Evolutionary conservation across 2,797 vertebrate species (phyloP).

Genomic region (Cheirogaleus major): DNA sequence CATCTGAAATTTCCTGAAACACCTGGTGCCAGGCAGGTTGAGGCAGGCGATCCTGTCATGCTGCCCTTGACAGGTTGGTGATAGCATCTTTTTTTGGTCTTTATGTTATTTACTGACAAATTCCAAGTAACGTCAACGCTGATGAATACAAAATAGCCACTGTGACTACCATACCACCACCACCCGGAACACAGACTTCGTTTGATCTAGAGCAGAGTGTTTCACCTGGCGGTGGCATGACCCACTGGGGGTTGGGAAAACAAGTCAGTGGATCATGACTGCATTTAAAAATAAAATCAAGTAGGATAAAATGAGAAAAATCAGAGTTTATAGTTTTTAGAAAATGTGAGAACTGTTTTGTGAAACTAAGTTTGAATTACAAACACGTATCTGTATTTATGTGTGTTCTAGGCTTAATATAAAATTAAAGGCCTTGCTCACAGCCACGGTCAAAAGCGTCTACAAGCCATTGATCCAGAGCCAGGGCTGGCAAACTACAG

Average conservation of each 20-base stretch:
- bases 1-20: slow-evolving; percentile 49
- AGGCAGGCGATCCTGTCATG: slow-evolving; percentile 27
- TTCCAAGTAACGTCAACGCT: not conserved
- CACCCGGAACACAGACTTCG: not conserved
- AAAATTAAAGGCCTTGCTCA: slow-evolving; percentile 8
- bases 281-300: slow-evolving; percentile 38
- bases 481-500: not conserved
- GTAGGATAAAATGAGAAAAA: not conserved
- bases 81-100: slow-evolving; percentile 46
- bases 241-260: not conserved
- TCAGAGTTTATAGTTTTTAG: not conserved
- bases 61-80: slow-evolving; percentile 39
- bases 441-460: not conserved
- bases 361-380: not conserved
- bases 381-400: not conserved
- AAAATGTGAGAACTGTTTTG: not conserved
- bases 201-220: not conserved
- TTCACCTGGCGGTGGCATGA: not conserved
- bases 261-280: not conserved
- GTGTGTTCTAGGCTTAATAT: not conserved
- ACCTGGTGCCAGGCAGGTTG: slow-evolving; percentile 43
- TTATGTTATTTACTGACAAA: slow-evolving; percentile 65
- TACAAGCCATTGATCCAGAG: not conserved
- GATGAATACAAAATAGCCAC: slow-evolving; percentile 6
- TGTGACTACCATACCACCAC: not conserved